Conservation (phyloP, 2,797 vertebrate species). For the Fratercula arctica region DNA sequence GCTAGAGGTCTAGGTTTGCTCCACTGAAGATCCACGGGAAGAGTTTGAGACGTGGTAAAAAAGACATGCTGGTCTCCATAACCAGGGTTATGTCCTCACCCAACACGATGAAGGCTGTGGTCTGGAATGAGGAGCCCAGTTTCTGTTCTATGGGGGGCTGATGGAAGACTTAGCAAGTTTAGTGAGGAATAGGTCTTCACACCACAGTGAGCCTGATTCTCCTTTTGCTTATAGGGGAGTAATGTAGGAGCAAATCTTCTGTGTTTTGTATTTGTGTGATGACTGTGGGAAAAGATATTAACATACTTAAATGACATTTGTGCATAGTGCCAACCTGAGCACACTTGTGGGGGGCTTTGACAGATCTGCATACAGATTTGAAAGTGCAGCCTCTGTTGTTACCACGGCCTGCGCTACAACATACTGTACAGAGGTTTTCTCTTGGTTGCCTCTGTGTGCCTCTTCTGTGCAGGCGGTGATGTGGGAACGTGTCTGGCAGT, state of each 20-base stretch:
- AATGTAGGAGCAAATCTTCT: background rate
- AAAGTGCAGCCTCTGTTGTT: background rate
- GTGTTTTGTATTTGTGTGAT: background rate
- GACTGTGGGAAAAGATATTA: background rate
- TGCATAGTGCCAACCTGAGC: background rate
- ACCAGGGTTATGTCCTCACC: background rate
- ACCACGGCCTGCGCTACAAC: fast-evolving
- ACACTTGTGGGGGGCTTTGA: background rate
- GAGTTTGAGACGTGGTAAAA: background rate
- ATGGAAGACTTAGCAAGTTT: background rate
- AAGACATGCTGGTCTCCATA: background rate
- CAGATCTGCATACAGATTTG: background rate
- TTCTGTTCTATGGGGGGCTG: background rate
- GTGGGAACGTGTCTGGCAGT: background rate
- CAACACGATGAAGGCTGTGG: background rate
- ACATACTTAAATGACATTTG: background rate
- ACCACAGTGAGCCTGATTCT: background rate
- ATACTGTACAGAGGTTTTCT: background rate
- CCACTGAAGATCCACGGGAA: background rate
- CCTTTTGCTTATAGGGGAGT: background rate
- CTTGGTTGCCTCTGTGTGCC: background rate
- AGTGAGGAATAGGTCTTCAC: background rate
- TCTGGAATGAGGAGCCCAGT: background rate
- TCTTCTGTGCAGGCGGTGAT: background rate
- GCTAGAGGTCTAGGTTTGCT: background rate